A percentile compares a stretch with the other conserved stretches of the same genome.
These are phyloP conservation scores for Patella caerulea DNA, from an alignment of 2,888 invertebrate genomes.

Conservation along the genomic window DNA sequence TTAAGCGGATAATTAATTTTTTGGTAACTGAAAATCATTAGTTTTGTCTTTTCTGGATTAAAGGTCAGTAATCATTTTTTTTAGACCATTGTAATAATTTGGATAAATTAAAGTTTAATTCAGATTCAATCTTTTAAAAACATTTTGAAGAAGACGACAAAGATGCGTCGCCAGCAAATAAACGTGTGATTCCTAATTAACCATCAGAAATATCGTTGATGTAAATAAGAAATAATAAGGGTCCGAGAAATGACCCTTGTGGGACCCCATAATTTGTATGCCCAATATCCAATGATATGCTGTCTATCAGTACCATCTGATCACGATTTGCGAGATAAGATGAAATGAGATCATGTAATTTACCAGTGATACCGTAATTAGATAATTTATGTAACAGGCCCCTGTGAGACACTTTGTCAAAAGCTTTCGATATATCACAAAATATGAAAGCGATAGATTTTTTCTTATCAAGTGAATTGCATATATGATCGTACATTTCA, in stretches of 20 bases:
- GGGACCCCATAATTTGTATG: not conserved
- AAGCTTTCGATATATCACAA: constrained; percentile 36
- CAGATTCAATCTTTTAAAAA: not conserved
- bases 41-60: not conserved
- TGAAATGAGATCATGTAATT: not conserved
- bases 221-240: not conserved
- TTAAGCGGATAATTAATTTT: no score
- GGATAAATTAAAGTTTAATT: not conserved
- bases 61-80: not conserved
- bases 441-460: constrained; percentile 36
- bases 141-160: not conserved
- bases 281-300: not conserved
- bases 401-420: constrained; percentile 15
- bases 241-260: not conserved
- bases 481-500: constrained; percentile 30
- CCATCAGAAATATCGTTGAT: not conserved
- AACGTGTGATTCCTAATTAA: not conserved
- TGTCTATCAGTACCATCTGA: not conserved
- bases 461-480: constrained; percentile 26
- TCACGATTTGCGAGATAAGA: not conserved
- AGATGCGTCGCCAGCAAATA: not conserved
- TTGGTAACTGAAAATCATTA: not conserved
- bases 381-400: constrained; percentile 16
- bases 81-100: not conserved
- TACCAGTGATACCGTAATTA: constrained; percentile 14